A percentile compares a stretch with the other conserved stretches of the same genome.
Evolutionary conservation across 2,113 vertebrate genomes (phyloP).

Genomic region (Xiphias gladius): DNA sequence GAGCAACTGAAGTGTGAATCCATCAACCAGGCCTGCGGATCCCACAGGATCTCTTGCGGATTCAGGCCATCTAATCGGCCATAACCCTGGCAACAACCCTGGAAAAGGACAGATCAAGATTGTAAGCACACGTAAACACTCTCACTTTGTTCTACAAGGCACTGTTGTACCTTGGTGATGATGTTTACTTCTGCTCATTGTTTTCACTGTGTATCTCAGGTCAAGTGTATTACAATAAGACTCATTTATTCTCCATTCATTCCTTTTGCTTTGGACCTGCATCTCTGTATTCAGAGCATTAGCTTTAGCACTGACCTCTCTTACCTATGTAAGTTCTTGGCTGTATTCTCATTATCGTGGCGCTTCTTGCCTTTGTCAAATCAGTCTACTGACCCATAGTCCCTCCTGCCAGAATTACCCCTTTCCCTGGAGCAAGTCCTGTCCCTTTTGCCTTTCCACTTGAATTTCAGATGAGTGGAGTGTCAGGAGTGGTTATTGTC

Average conservation of each 20-base stretch:
- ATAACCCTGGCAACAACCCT: slow-evolving; percentile 7
- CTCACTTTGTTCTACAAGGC: neutral
- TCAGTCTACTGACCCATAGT: slow-evolving; percentile 46
- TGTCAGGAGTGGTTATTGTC: slow-evolving; percentile 76
- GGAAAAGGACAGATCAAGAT: slow-evolving; percentile 20
- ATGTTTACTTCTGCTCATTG: slow-evolving; percentile 5
- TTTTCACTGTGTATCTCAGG: neutral
- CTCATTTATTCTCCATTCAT: neutral
- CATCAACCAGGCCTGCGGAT: slow-evolving; percentile 40
- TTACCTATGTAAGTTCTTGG: neutral
- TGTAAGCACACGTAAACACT: neutral
- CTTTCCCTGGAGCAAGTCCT: slow-evolving; percentile 53
- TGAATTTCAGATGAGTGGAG: slow-evolving; percentile 76
- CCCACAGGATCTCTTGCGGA: slow-evolving; percentile 34
- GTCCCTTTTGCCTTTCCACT: slow-evolving; percentile 63
- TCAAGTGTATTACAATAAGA: neutral
- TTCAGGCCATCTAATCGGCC: slow-evolving; percentile 25
- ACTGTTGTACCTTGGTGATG: neutral
- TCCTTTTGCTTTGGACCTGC: neutral
- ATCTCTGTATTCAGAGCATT: neutral
- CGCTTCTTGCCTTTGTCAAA: slow-evolving; percentile 46
- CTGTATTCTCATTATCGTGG: neutral
- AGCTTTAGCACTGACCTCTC: neutral
- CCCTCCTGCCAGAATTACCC: slow-evolving; percentile 40
- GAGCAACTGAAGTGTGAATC: slow-evolving; percentile 60